Percentiles rank a stretch among this genome's conserved stretches.
Evolutionary conservation across 35 echinoderm and acorn worm genomes (phyloP).

Genomic region (Diadema setosum): DNA sequence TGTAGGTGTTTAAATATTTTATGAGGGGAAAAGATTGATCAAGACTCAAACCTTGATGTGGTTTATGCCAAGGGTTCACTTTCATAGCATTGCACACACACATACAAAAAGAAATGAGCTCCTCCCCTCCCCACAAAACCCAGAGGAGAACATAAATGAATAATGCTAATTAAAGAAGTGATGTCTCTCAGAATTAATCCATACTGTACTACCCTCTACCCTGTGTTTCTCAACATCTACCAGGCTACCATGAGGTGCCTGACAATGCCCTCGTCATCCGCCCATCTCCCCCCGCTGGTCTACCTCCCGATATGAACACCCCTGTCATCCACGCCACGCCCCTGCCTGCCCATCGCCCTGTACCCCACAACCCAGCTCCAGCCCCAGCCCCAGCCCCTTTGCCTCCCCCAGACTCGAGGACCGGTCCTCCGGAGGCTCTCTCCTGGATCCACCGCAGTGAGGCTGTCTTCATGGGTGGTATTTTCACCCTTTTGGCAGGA

Average conservation of each 20-base stretch:
- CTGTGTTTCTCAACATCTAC: neutral
- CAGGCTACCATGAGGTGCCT: constrained; percentile 80
- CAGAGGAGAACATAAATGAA: no score
- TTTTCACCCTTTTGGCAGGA: constrained; percentile 68
- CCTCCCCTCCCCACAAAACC: no score
- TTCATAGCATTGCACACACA: no score
- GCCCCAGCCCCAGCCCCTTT: neutral
- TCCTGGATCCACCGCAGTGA: constrained; percentile 66
- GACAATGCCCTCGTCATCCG: constrained; percentile 40
- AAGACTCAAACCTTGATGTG: no score
- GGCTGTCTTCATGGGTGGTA: constrained; percentile 64
- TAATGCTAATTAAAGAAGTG: no score
- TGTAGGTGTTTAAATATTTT: no score
- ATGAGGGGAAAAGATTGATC: no score
- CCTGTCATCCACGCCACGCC: neutral
- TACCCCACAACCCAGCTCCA: neutral
- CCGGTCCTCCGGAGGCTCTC: neutral
- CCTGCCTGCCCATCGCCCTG: neutral
- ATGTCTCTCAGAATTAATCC: no score
- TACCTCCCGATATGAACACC: neutral
- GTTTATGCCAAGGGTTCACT: no score
- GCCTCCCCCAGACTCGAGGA: neutral
- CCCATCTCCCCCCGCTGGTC: neutral
- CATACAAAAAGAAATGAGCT: no score
- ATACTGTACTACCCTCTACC: neutral